These are phyloP conservation scores for Cactoblastis cactorum DNA, from an alignment of 2,888 invertebrate genomes.

Conservation along the genomic window DNA sequence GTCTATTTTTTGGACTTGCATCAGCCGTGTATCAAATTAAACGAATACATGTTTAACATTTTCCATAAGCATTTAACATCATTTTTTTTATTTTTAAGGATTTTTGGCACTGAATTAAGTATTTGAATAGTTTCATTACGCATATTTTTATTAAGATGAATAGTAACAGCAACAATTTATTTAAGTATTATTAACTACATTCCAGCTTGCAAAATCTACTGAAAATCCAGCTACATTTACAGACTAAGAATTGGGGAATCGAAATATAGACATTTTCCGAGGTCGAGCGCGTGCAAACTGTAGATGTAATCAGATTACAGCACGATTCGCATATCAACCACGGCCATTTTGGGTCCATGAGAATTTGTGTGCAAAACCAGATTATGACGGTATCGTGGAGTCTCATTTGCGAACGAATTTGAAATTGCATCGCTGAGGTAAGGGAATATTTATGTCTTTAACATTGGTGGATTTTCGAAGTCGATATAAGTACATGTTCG, in stretches of 20 bases:
- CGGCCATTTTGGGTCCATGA: slow-evolving; percentile 1
- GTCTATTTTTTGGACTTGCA: too few relatives aligned
- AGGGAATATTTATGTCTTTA: not conserved
- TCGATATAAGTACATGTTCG: too few relatives aligned
- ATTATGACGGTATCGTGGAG: slow-evolving; percentile 11
- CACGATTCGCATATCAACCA: slow-evolving; percentile 31
- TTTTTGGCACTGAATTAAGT: too few relatives aligned
- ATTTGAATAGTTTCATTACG: too few relatives aligned
- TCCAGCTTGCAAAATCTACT: not conserved
- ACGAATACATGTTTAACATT: too few relatives aligned
- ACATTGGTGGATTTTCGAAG: not conserved
- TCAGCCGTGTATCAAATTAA: too few relatives aligned
- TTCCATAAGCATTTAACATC: too few relatives aligned
- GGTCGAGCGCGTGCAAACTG: slow-evolving; percentile 29
- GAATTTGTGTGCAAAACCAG: slow-evolving; percentile 4
- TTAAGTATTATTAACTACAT: too few relatives aligned
- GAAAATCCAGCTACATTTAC: slow-evolving; percentile 29
- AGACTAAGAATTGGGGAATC: slow-evolving; percentile 31
- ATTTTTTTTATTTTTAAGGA: too few relatives aligned
- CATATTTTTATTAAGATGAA: too few relatives aligned
- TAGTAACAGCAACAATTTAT: too few relatives aligned
- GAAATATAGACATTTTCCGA: slow-evolving; percentile 41
- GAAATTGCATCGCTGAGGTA: not conserved
- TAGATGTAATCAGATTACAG: slow-evolving; percentile 39
- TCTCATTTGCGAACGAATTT: slow-evolving; percentile 22